Evolutionary conservation across 2,113 vertebrate genomes (phyloP).

Genomic region (Mesocricetus auratus): DNA sequence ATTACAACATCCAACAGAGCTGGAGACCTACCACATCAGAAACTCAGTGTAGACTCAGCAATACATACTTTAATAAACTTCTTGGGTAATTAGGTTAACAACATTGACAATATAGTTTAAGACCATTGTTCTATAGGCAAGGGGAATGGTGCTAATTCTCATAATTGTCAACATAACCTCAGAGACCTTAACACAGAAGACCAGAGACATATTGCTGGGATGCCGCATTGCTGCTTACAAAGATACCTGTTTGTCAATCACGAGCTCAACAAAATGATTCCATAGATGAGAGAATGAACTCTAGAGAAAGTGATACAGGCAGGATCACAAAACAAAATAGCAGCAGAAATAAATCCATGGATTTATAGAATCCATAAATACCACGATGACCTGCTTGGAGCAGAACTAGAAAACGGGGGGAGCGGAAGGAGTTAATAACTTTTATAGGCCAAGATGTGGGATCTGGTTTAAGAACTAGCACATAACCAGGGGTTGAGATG

Average conservation of each 20-base stretch:
- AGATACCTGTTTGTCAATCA: neutral
- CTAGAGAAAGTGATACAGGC: neutral
- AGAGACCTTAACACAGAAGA: constrained; percentile 4
- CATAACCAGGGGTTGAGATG: neutral
- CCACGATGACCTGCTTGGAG: neutral
- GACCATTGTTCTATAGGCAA: neutral
- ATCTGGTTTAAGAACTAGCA: constrained; percentile 67
- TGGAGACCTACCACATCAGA: neutral
- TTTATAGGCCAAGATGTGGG: constrained; percentile 66
- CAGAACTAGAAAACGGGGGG: constrained; percentile 2
- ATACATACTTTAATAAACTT: neutral
- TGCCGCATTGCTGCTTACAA: neutral
- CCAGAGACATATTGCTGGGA: neutral
- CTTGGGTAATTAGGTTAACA: neutral
- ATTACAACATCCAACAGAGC: neutral
- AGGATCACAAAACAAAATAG: neutral
- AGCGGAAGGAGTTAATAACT: constrained; percentile 59
- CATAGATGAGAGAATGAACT: neutral
- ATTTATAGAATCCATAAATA: constrained; percentile 3
- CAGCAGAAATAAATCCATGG: neutral
- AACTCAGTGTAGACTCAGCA: neutral
- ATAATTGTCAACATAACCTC: neutral
- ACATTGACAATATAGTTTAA: neutral
- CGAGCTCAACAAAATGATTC: neutral
- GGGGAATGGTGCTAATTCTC: neutral